Evolutionary conservation across 2,113 vertebrate species (phyloP).

Genomic region (Clarias batrachus): DNA sequence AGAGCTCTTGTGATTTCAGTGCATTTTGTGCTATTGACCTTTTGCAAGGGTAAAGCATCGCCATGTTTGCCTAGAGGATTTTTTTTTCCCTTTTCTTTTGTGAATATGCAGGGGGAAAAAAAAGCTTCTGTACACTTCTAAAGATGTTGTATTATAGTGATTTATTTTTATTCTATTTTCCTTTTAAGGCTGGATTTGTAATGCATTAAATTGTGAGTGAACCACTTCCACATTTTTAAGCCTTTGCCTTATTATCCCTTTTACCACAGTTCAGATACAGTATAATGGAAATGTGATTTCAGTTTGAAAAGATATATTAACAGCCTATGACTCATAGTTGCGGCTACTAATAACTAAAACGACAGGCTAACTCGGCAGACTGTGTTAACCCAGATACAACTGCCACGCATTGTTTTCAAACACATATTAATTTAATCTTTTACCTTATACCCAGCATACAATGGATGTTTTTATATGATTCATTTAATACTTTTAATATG

Average conservation of each 20-base stretch:
- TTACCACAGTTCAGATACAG: background rate
- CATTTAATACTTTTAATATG: background rate
- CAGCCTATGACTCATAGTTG: background rate
- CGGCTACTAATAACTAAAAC: background rate
- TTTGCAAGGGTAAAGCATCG: background rate
- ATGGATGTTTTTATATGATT: background rate
- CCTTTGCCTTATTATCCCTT: background rate
- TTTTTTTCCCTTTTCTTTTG: background rate
- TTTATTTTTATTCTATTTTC: background rate
- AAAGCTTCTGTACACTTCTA: background rate
- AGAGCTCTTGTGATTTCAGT: slow-evolving; percentile 1
- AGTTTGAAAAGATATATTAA: background rate
- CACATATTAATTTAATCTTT: background rate
- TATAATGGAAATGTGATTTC: background rate
- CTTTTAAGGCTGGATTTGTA: background rate
- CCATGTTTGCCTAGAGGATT: background rate
- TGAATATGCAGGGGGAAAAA: background rate
- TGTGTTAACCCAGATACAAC: background rate
- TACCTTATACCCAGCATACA: background rate
- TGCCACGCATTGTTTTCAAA: background rate
- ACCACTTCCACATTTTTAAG: background rate
- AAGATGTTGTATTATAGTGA: background rate
- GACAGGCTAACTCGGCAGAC: background rate
- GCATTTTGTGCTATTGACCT: slow-evolving; percentile 1
- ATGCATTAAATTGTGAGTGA: background rate